A percentile compares a stretch with the other conserved stretches of the same genome.
Evolutionary conservation across 2,113 vertebrate species (phyloP).

Genomic region (Cariama cristata): DNA sequence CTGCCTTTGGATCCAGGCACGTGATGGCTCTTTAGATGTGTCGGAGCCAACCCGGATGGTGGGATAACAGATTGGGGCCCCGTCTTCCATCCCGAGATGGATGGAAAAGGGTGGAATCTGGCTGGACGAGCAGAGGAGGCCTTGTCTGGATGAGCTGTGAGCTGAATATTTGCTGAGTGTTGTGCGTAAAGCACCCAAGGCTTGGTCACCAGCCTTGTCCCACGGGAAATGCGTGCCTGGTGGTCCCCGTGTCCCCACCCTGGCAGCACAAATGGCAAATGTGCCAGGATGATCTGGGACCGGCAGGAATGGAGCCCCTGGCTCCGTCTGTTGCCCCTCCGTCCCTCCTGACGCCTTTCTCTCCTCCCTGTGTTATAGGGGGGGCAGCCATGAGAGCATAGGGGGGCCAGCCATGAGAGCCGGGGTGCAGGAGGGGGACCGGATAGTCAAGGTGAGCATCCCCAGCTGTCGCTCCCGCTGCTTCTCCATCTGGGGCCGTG

Average conservation of each 20-base stretch:
- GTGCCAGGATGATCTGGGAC: background rate
- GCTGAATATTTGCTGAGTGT: background rate
- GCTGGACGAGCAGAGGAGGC: background rate
- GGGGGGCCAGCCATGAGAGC: conserved; percentile 94
- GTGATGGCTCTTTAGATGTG: background rate
- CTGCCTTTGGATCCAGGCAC: background rate
- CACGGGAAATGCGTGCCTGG: rapidly evolving
- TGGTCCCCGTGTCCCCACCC: background rate
- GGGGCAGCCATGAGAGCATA: conserved; percentile 93
- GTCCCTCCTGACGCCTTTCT: background rate
- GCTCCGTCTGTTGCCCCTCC: background rate
- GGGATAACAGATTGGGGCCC: background rate
- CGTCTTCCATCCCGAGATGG: rapidly evolving
- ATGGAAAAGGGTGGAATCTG: background rate
- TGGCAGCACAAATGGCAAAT: background rate
- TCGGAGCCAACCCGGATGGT: background rate
- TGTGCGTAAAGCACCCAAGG: background rate
- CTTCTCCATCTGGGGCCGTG: rapidly evolving
- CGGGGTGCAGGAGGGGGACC: conserved; percentile 93
- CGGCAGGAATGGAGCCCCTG: rapidly evolving
- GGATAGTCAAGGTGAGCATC: conserved; percentile 90
- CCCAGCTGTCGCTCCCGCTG: rapidly evolving
- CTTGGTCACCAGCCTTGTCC: background rate
- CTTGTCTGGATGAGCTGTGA: background rate
- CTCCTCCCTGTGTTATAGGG: conserved; percentile 70